Base-by-base conservation (phyloP, 2,888 invertebrate genomes). In the Bugula neritina region DNA sequence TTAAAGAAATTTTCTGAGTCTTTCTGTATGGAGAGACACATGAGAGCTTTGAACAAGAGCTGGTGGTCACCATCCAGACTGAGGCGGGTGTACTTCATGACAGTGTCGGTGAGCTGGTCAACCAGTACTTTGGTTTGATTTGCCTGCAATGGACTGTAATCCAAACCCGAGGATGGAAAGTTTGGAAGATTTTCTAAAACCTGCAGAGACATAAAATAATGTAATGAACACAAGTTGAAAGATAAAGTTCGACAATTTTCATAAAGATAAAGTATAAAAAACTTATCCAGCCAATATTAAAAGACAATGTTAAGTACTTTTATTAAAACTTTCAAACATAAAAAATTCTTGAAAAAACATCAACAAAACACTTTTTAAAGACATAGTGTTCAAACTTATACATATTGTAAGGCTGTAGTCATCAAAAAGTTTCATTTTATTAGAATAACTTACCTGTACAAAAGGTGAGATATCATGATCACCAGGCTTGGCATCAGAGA, bases 31-130 rank as follows among this genome's bases (percentile, higher is more conserved):
- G 80, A 80, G 29, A 83, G 77, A 75, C 80, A 80, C 69, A 82
- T 69, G 75, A 83, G 74, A 0, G 81, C 78, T 35, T 80, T 78
- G 76, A 82, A 81, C 72, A 82, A 74, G 71, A 83, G 75, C 52
- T 79, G 77, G 69, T 83, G 79, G 71, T 83, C 81, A 73, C 81
- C 80, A 76, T 78, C 79, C 73, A 83, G 73, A 73, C 80, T 79
- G 78, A 82, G 82, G 31, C 81, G 76, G 2, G 70, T 31, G 54
- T 55, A 31, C 23, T 72, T 35, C 69, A 70, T 81, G 23, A 82
- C 78, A 17, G 79, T 75, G 63, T 79, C 77, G 29, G 82, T 83
- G 25, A 83, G 75, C 55, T 76, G 76, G 71, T 81, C 81, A 75
- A 81, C 79, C 43, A 80, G 73, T 72, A 80, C 77, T 74, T 80